A percentile compares a stretch with the other conserved stretches of the same genome.
phyloP scores from a whole-genome alignment of 2,888 invertebrate species.

The Cantharis nigra region DNA sequence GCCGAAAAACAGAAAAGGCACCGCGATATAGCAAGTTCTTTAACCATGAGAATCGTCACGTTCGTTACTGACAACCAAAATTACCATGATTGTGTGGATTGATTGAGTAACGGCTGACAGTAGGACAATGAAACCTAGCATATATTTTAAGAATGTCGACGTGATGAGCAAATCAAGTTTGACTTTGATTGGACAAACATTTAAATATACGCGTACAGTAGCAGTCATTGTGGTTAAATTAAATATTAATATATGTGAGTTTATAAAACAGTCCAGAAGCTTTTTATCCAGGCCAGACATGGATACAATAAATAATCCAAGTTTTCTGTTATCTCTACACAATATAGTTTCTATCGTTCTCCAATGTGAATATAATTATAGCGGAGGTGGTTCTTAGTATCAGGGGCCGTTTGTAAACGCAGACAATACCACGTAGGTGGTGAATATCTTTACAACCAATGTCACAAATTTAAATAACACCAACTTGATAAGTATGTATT shows the following conservation, averaged over 20 bases:
- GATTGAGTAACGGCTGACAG: constrained; percentile 55
- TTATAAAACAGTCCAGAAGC: constrained; percentile 17
- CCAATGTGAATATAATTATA: constrained; percentile 40
- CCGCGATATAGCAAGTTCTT: constrained; percentile 31
- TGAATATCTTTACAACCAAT: constrained; percentile 19
- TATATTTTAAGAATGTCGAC: constrained; percentile 47
- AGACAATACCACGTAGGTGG: constrained; percentile 40
- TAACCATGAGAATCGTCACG: constrained; percentile 35
- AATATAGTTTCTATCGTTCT: constrained; percentile 35
- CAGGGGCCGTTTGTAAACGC: constrained; percentile 31
- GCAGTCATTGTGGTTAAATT: constrained; percentile 6
- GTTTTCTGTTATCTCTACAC: constrained; percentile 33
- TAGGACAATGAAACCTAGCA: constrained; percentile 47
- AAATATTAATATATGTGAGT: constrained; percentile 3
- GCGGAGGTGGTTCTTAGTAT: constrained; percentile 36
- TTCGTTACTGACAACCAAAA: constrained; percentile 42
- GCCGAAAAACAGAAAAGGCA: constrained; percentile 37
- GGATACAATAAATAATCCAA: constrained; percentile 29
- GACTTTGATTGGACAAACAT: constrained; percentile 31
- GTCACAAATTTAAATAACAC: constrained; percentile 24
- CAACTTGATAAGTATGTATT: constrained; percentile 16
- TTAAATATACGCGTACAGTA: constrained; percentile 14
- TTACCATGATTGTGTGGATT: constrained; percentile 45
- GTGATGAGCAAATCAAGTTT: constrained; percentile 43
- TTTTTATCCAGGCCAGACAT: constrained; percentile 28